Base-by-base conservation (phyloP, 2,888 invertebrate species). In the Diplazon laetatorius region DNA sequence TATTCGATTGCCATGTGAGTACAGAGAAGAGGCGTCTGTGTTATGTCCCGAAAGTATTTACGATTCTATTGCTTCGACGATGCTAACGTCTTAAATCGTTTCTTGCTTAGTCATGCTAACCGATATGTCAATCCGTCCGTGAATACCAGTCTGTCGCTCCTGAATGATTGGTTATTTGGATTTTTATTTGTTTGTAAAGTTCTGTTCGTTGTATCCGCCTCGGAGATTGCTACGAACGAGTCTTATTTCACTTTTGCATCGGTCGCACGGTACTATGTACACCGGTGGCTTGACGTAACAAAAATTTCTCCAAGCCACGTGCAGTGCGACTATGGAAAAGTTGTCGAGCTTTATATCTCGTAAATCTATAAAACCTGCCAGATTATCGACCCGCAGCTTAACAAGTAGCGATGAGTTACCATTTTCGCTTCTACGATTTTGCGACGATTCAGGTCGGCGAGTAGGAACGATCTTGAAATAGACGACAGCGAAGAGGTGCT, bases 401-500 rank as follows among this genome's bases (percentile, higher is more conserved):
- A 6, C 20, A 6, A 59, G 37, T 59, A 1, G 12, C 16, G 14
- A 39, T n/a, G 20, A 59, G 39, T 39, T 12, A 37, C 39, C 12
- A 37, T 39, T 2, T 35, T 59, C 18, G 18, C 22, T 18, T 44
- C n/a, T 44, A 20, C 46, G 48, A 37, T 48, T 48, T 16, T 8
- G n/a, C 30, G 6, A 63, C 69, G 76, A 22, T 39, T 59, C 76
- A 86, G 86, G 85, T 83, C 78, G 82, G 80, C 62, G 39, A 69
- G 60, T 46, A 50, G 80, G 71, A 76, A 85, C 82, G 85, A 85
- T 72, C 62, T 82, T 69, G 82, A 85, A 80, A 78, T 85, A 76
- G 81, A 85, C 74, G 83, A 82, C 78, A 80, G 72, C 68, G 82
- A 86, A 75, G 85, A 82, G 76, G 81, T 82, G 59, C 84, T 86